Conservation (phyloP, 1,140 invertebrate species). For the Ooceraea biroi region DNA sequence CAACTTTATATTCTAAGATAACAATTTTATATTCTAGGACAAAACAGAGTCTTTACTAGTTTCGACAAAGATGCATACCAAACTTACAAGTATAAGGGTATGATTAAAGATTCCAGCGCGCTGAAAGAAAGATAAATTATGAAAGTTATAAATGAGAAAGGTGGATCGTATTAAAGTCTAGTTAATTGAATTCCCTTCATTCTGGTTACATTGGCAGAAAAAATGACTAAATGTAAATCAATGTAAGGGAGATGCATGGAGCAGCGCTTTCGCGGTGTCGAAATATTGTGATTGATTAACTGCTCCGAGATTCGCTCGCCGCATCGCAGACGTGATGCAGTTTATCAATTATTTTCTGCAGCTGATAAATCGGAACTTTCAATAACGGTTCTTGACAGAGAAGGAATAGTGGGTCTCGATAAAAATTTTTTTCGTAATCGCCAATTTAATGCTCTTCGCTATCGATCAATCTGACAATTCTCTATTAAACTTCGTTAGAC, state of each 20-base stretch:
- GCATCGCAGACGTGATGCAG: constrained; percentile 48
- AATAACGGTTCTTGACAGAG: constrained; percentile 46
- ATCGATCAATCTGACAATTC: constrained; percentile 48
- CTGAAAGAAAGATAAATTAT: constrained; percentile 35
- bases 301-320: constrained; percentile 42
- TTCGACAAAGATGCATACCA: too few relatives aligned
- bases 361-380: constrained; percentile 58
- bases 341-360: constrained; percentile 61
- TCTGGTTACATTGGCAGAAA: constrained; percentile 30
- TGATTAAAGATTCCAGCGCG: not conserved
- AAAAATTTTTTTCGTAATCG: constrained; percentile 45
- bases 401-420: constrained; percentile 46
- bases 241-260: constrained; percentile 25
- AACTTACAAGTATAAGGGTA: not conserved
- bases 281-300: constrained; percentile 63
- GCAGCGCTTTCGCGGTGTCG: constrained; percentile 47
- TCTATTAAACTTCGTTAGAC: constrained; percentile 47
- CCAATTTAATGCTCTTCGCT: constrained; percentile 29
- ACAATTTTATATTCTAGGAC: too few relatives aligned
- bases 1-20: too few relatives aligned
- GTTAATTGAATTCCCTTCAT: constrained; percentile 30
- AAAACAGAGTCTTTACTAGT: too few relatives aligned
- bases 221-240: constrained; percentile 60
- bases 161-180: constrained; percentile 32
- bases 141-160: constrained; percentile 28